A percentile compares a stretch with the other conserved stretches of the same genome.
phyloP scores from a whole-genome alignment of 2,888 invertebrate genomes.

The Stenchaetothrips biformis region DNA sequence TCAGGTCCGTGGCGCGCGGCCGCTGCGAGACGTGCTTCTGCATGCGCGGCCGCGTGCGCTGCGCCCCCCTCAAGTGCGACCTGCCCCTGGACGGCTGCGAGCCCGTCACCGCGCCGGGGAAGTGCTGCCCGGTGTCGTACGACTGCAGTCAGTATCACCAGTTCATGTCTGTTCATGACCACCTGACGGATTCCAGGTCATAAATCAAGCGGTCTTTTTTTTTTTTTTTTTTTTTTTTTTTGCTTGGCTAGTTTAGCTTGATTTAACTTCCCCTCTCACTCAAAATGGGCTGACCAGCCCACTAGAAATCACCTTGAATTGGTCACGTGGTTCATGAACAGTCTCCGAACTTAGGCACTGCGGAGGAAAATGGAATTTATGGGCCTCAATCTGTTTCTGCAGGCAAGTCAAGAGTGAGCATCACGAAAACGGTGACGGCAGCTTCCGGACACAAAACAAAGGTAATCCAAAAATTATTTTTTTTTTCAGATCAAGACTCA shows the following conservation, averaged over 20 bases:
- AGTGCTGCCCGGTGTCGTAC: conserved; percentile 81
- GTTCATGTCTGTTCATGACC: no score
- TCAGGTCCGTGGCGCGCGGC: conserved; percentile 53
- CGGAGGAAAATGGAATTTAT: no score
- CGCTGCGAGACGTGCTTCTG: conserved; percentile 78
- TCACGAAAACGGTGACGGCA: background rate
- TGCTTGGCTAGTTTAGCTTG: no score
- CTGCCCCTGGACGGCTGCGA: conserved; percentile 69
- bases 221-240: no score
- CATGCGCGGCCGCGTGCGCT: conserved; percentile 64
- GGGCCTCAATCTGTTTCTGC: background rate
- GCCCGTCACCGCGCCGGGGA: conserved; percentile 68
- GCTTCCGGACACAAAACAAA: background rate
- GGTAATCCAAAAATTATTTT: background rate
- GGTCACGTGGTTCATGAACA: no score
- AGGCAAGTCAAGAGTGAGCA: background rate
- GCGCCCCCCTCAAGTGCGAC: conserved; percentile 70
- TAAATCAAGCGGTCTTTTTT: no score
- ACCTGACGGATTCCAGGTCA: no score
- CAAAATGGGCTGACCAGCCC: background rate
- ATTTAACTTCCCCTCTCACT: no score
- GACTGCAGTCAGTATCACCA: conserved; percentile 66
- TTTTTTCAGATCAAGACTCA: background rate
- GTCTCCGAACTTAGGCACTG: no score
- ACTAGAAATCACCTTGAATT: no score